Percentiles rank a stretch among this genome's conserved stretches.
Conservation (phyloP, 2,888 invertebrate species). For the Craniophora ligustri region DNA sequence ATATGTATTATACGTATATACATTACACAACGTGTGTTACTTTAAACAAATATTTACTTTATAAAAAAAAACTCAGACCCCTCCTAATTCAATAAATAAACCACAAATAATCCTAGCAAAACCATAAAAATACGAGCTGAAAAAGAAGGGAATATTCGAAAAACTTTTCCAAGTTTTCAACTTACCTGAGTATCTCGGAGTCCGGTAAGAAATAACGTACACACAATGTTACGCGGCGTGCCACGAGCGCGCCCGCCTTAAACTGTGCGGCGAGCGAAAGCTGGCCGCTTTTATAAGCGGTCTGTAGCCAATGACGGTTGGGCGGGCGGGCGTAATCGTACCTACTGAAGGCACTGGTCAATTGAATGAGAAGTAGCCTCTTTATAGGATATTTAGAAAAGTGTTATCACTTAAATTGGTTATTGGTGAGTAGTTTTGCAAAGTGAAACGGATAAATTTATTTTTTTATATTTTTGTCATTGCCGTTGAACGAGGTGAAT, state of each 20-base stretch:
- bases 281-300: constrained; percentile 47
- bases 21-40: too few species aligned
- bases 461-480: too few species aligned
- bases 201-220: constrained; percentile 40
- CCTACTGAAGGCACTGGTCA: constrained; percentile 30
- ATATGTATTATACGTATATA: too few species aligned
- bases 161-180: constrained; percentile 20
- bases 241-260: constrained; percentile 35
- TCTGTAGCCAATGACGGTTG: constrained; percentile 35
- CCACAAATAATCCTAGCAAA: neutral
- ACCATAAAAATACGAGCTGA: neutral
- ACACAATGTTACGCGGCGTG: constrained; percentile 40
- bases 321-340: constrained; percentile 46
- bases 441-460: neutral
- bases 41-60: too few species aligned
- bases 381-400: neutral
- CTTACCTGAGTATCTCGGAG: constrained; percentile 47
- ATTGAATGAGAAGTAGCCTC: constrained; percentile 18
- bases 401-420: neutral
- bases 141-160: constrained; percentile 5
- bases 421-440: neutral
- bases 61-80: neutral
- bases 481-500: too few species aligned
- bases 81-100: neutral
- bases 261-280: constrained; percentile 38